Evolutionary conservation across 2,797 vertebrate species (phyloP).

Genomic region (Ceyx erithaca): DNA sequence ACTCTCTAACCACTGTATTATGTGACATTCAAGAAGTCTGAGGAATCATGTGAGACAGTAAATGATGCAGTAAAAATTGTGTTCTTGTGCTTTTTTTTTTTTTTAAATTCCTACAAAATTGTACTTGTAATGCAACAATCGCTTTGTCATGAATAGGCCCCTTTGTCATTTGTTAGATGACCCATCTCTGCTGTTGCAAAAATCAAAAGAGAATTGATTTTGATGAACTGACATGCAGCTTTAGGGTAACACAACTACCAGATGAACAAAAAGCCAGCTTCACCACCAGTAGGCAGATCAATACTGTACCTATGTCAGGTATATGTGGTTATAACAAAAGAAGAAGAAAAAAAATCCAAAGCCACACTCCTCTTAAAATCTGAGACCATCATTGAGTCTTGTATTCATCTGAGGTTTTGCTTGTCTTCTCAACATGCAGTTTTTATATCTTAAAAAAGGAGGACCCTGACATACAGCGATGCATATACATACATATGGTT

Average conservation of each 20-base stretch:
- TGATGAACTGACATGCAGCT: slow-evolving; percentile 50
- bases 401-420: not conserved
- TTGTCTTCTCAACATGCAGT: not conserved
- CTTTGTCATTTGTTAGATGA: slow-evolving; percentile 66
- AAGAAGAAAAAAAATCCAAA: not conserved
- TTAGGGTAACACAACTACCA: slow-evolving; percentile 28
- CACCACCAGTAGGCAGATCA: not conserved
- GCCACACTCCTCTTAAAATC: not conserved
- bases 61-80: slow-evolving; percentile 63
- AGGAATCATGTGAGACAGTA: slow-evolving; percentile 1
- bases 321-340: not conserved
- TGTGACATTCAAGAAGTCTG: not conserved
- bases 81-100: not conserved
- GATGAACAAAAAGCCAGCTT: slow-evolving; percentile 40
- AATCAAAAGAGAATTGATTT: slow-evolving; percentile 75
- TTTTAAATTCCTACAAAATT: slow-evolving; percentile 70
- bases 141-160: slow-evolving; percentile 52
- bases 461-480: not conserved
- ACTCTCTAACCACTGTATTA: not conserved
- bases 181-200: slow-evolving; percentile 64
- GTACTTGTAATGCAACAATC: slow-evolving; percentile 49
- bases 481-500: not conserved
- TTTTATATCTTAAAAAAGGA: not conserved
- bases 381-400: not conserved
- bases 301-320: slow-evolving; percentile 58